A percentile compares a stretch with the other conserved stretches of the same genome.
Evolutionary conservation across 2,113 vertebrate genomes (phyloP).

Genomic region (Chlorodrepanis virens): DNA sequence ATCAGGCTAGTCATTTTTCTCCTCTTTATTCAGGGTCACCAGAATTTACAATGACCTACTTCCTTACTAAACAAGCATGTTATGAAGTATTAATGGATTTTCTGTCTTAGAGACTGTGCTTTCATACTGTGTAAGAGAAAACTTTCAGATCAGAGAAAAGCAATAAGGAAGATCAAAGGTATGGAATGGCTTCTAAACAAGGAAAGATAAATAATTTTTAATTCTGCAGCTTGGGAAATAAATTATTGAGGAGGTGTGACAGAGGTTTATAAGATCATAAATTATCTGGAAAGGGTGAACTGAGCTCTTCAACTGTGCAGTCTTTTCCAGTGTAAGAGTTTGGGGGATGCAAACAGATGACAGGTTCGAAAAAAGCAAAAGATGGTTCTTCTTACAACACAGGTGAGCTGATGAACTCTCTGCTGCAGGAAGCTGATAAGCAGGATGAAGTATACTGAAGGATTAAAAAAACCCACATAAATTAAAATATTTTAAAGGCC

Average conservation of each 20-base stretch:
- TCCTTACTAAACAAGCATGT: not conserved
- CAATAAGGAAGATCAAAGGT: constrained; percentile 1
- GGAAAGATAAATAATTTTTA: not conserved
- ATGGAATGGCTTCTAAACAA: not conserved
- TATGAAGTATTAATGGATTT: not conserved
- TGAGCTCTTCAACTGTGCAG: not conserved
- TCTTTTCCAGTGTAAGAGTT: not conserved
- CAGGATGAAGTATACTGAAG: not conserved
- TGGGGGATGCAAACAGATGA: not conserved
- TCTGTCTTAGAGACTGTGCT: not conserved
- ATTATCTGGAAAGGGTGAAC: not conserved
- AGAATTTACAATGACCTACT: constrained; percentile 25
- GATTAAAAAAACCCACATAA: not conserved
- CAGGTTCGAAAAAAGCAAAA: not conserved
- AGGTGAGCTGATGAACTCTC: not conserved
- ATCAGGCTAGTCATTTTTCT: not conserved
- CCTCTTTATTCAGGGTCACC: not conserved
- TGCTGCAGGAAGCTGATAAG: not conserved
- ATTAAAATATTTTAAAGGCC: not conserved
- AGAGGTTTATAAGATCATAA: not conserved
- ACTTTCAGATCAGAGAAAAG: not conserved
- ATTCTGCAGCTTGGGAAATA: not conserved
- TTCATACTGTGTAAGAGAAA: not conserved
- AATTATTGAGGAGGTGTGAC: not conserved
- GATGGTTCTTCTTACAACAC: not conserved